Evolutionary conservation across 2,113 vertebrate genomes (phyloP).

Genomic region (Neomonachus schauinslandi): DNA sequence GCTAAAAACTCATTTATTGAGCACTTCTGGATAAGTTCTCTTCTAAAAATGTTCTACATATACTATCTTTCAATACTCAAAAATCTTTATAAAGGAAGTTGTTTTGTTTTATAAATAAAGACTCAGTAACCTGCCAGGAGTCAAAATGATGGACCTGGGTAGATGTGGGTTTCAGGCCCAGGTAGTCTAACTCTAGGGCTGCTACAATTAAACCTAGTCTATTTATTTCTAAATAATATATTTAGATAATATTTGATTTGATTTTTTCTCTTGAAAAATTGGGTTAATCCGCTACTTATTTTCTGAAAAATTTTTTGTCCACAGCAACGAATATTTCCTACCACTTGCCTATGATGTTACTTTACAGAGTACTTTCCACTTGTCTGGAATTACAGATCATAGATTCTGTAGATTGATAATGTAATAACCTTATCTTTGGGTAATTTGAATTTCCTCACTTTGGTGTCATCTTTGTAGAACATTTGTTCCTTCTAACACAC

Average conservation of each 20-base stretch:
- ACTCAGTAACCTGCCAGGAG: background rate
- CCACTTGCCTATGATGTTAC: background rate
- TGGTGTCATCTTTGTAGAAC: background rate
- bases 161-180: background rate
- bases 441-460: background rate
- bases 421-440: background rate
- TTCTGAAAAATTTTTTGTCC: background rate
- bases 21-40: background rate
- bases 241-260: too few relatives aligned
- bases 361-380: background rate
- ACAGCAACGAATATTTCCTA: background rate
- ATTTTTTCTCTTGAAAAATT: background rate
- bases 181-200: background rate
- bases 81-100: background rate
- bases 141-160: background rate
- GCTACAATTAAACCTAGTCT: background rate
- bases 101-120: background rate
- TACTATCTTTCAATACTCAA: slow-evolving; percentile 52
- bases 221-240: background rate
- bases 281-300: background rate
- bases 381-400: background rate
- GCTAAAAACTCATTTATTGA: background rate
- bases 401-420: background rate
- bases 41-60: slow-evolving; percentile 1
- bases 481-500: background rate